phyloP scores from a whole-genome alignment of 2,888 invertebrate species.

The Machimus rusticus region DNA sequence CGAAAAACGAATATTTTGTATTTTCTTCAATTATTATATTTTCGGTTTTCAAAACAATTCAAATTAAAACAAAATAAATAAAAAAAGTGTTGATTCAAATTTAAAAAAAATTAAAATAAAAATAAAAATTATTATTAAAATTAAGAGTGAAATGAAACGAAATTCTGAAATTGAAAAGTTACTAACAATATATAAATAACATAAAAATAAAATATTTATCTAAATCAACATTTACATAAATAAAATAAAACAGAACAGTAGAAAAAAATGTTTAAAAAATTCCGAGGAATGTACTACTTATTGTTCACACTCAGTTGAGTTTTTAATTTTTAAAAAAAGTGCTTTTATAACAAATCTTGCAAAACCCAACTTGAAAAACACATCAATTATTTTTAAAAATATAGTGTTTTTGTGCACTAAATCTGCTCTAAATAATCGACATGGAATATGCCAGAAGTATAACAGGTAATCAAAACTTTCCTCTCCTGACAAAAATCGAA shows the following conservation, averaged over 20 bases:
- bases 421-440: neutral
- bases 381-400: neutral
- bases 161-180: neutral
- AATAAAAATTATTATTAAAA: neutral
- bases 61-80: no score
- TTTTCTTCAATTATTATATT: no score
- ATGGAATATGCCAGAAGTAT: constrained; percentile 50
- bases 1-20: no score
- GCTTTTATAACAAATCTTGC: neutral
- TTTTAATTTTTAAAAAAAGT: neutral
- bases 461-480: constrained; percentile 41
- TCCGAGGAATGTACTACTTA: neutral
- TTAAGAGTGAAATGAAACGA: neutral
- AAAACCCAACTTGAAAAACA: neutral
- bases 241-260: no score
- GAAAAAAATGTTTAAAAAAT: neutral
- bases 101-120: no score
- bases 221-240: neutral
- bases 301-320: neutral
- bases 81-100: no score
- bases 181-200: no score
- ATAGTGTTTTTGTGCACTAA: neutral
- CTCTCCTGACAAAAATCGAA: neutral
- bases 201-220: neutral
- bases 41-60: no score